phyloP scores from a whole-genome alignment of 1,140 invertebrate genomes.

The Macrostomum lignano region DNA sequence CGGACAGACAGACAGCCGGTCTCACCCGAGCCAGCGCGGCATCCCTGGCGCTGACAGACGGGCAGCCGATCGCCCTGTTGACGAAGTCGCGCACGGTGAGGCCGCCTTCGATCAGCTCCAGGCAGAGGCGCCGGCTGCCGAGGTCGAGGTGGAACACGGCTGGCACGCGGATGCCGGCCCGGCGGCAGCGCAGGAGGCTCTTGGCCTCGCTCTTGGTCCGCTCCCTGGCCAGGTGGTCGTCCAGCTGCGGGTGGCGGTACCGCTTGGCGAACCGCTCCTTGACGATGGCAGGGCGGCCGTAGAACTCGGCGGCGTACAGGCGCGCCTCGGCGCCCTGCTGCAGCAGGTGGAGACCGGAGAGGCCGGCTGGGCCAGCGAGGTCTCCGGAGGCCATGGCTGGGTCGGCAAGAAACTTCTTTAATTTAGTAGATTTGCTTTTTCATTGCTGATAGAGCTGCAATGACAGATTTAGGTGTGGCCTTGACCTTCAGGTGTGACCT shows the following conservation, averaged over 20 bases:
- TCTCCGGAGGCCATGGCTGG: no score
- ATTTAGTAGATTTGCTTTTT: no score
- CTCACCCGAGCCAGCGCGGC: no score
- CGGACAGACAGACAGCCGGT: no score
- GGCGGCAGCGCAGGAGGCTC: constrained; percentile 46
- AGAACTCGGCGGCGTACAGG: constrained; percentile 44
- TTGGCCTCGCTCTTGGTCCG: constrained; percentile 60
- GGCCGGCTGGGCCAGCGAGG: no score
- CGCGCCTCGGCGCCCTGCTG: constrained; percentile 81
- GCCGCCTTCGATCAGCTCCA: constrained; percentile 49
- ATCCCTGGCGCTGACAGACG: no score
- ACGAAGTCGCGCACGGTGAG: constrained; percentile 50
- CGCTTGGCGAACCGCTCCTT: constrained; percentile 74
- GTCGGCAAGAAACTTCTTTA: no score
- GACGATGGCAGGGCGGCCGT: constrained; percentile 45
- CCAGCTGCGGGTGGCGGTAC: constrained; percentile 58
- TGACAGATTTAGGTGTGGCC: no score
- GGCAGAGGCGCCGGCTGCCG: constrained; percentile 37
- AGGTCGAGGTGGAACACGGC: constrained; percentile 44
- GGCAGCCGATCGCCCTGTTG: no score
- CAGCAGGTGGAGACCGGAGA: no score
- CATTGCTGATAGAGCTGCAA: no score
- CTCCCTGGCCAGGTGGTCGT: constrained; percentile 50
- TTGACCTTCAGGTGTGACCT: no score
- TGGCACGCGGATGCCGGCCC: constrained; percentile 46